These are phyloP conservation scores for Chalcis sispes DNA, from an alignment of 2,888 invertebrate genomes.

Conservation along the genomic window DNA sequence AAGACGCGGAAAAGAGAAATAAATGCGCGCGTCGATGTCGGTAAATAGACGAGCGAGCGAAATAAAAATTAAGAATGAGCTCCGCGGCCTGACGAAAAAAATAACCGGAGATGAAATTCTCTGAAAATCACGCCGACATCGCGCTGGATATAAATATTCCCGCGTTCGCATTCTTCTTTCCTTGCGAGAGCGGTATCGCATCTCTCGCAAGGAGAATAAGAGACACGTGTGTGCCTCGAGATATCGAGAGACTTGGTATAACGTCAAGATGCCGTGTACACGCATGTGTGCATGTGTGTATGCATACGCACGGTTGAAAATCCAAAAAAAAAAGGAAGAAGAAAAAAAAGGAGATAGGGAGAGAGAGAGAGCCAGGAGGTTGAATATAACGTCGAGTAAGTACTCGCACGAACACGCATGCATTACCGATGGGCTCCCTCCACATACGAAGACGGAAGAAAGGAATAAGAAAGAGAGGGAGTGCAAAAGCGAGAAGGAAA, in stretches of 20 bases:
- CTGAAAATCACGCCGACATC: slow-evolving; percentile 33
- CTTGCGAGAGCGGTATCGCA: neutral
- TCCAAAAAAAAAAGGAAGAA: neutral
- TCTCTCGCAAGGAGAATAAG: too few relatives aligned
- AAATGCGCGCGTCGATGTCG: neutral
- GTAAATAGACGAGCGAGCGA: too few relatives aligned
- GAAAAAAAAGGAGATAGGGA: neutral
- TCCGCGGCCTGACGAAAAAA: slow-evolving; percentile 19
- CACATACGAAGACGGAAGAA: slow-evolving; percentile 18
- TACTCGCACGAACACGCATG: slow-evolving; percentile 55
- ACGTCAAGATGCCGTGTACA: too few relatives aligned
- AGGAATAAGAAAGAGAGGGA: slow-evolving; percentile 58
- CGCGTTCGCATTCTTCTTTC: slow-evolving; percentile 29
- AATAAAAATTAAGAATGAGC: neutral
- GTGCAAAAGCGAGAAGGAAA: slow-evolving; percentile 68
- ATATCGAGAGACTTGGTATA: neutral
- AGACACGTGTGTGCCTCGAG: neutral
- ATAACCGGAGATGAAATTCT: slow-evolving; percentile 35
- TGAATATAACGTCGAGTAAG: slow-evolving; percentile 40
- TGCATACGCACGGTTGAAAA: too few relatives aligned
- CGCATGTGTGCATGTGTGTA: too few relatives aligned
- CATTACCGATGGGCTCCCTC: slow-evolving; percentile 16
- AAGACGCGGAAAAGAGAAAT: neutral
- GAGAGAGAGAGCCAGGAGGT: neutral
- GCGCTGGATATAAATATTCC: neutral